These are phyloP conservation scores for Gambusia yucatana DNA, from an alignment of 2,797 vertebrate genomes.

Conservation along the genomic window DNA sequence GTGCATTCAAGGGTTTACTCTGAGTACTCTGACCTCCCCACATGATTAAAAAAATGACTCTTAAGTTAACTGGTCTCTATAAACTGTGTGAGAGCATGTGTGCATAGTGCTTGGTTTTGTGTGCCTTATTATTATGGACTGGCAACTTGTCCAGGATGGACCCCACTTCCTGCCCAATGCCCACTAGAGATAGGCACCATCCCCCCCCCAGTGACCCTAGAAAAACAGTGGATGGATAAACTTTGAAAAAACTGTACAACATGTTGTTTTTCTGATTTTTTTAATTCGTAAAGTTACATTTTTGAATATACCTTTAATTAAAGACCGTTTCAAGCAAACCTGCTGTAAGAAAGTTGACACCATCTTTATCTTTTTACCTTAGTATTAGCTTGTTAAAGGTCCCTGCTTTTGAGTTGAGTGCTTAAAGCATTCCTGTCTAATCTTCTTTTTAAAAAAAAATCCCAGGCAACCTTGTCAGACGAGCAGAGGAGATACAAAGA, in stretches of 20 bases:
- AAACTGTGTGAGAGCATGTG: not conserved
- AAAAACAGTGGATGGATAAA: not conserved
- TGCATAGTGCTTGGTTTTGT: not conserved
- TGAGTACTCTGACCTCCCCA: not conserved
- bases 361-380: constrained; percentile 19
- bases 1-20: not conserved
- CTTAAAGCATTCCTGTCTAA: constrained; percentile 63
- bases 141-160: not conserved
- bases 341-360: constrained; percentile 9
- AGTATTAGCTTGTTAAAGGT: constrained; percentile 43
- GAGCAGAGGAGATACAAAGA: constrained; percentile 68
- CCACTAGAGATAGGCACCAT: too few species aligned
- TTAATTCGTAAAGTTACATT: not conserved
- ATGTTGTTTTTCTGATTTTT: not conserved
- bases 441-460: constrained; percentile 61
- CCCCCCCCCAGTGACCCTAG: not conserved
- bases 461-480: constrained; percentile 73
- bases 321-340: not conserved
- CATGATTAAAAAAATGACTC: not conserved
- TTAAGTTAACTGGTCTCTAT: not conserved
- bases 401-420: constrained; percentile 49
- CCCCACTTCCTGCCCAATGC: not conserved
- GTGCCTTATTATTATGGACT: not conserved
- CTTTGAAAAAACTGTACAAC: not conserved
- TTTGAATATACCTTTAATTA: not conserved